Base-by-base conservation (phyloP, 2,888 invertebrate genomes). In the Orthosia gothica region DNA sequence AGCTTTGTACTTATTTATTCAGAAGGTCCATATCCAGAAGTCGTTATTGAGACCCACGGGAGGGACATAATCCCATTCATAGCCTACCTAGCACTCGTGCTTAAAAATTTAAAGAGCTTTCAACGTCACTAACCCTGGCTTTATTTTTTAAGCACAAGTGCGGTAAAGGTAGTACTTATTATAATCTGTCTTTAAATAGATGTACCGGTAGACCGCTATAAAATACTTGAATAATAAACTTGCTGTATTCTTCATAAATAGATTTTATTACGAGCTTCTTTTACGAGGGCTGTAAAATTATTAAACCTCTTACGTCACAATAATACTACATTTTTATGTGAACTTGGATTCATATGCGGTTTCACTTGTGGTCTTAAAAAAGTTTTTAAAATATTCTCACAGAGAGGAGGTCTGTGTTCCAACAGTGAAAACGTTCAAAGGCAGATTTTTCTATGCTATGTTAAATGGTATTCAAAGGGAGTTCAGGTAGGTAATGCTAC, bases 191-290 rank as follows among this genome's bases (percentile, higher is more conserved):
- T 66, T 63, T 59, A 74, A 74, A 77, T 82, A 74, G 52, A 81
- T 40, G 26, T 68, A 50, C 12, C 62, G 47, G 55, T 59, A 61
- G 71, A 82, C 61, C 63, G 81, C 69, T 40, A 81, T 86, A 86
- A 84, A 84, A 86, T 70, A 71, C 64, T 81, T 75, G 52, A 76
- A 84, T 84, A 84, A 81, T 80, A 77, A 76, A 76, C 58, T 70
- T 57, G n/a, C 50, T 61, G 66, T 71, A 70, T 79, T 77, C 65
- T 81, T 77, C 74, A 74, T 81, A 86, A 84, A 86, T 81, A 81
- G 72, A 81, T 76, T 81, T 76, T 84, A 84, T 74, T 73, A 70
- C 74, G 2, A 32, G 23, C 54, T 26, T 20, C 5, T 68, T 86
- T 86, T 77, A 84, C 73, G 84, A 77, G 57, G 45, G 68, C 72